Evolutionary conservation across 1,140 invertebrate species (phyloP).

Genomic region (Thalassaphorura encarpata): DNA sequence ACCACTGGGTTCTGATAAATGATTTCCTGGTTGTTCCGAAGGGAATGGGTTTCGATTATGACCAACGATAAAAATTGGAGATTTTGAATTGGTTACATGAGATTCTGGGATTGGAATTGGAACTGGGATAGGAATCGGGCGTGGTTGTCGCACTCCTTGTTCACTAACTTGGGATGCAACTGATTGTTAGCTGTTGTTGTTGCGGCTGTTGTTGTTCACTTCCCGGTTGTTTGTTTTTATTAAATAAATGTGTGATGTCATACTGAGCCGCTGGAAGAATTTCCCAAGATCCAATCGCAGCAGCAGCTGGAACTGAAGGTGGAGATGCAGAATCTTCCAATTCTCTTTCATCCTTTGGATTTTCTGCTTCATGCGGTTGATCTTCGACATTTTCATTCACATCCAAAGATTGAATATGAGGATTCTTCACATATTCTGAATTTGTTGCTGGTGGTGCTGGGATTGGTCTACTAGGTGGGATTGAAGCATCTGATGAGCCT

Average conservation of each 20-base stretch:
- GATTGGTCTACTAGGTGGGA: no score
- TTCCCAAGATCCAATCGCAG: slow-evolving; percentile 9
- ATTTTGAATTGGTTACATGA: slow-evolving; percentile 11
- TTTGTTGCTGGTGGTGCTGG: no score
- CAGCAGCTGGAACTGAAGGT: not conserved
- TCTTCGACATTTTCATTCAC: not conserved
- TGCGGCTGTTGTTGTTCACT: not conserved
- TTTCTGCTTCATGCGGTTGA: not conserved
- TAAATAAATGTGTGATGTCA: slow-evolving; percentile 30
- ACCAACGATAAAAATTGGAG: slow-evolving; percentile 24
- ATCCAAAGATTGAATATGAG: not conserved
- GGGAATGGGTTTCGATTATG: not conserved
- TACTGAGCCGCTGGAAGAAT: slow-evolving; percentile 27
- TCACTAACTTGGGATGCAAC: not conserved
- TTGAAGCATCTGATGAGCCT: no score
- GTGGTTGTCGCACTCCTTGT: not conserved
- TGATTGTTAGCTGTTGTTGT: not conserved
- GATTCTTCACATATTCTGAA: slow-evolving; percentile 4
- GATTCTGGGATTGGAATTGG: slow-evolving; percentile 24
- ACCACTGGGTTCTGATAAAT: not conserved
- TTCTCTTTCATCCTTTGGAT: no score
- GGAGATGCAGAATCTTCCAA: not conserved
- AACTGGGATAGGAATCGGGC: slow-evolving; percentile 23
- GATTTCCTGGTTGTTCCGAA: not conserved
- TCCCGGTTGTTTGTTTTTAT: not conserved